Base-by-base conservation (phyloP, 2,888 invertebrate species). In the Plutella xylostella region DNA sequence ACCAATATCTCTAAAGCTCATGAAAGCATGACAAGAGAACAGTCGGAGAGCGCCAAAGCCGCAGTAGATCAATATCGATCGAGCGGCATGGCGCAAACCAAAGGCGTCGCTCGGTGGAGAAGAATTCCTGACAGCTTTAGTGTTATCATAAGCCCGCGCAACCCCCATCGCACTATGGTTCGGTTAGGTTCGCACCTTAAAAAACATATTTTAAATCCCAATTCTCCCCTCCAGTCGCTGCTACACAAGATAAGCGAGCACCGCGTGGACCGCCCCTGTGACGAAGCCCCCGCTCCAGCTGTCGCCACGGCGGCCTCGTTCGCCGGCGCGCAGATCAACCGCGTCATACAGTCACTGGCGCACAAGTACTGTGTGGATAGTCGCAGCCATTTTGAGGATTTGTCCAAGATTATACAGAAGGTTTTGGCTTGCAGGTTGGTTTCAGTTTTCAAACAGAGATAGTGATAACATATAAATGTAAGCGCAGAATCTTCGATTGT, bases 301-400 rank as follows among this genome's bases (percentile, higher is more conserved):
- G 74, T 80, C 55, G 69, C 79, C 1, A 84, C 83, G 51, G 74
- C 75, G 42, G 83, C 87, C 1, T 78, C 83, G 37, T 84, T 85
- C 61, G 80, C 86, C 52, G 87, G 87, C 38, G 87, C 87, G 21
- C 90, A 92, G 69, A 95, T 97, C 35, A 97, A 97, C 75, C 90
- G 93, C 67, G 93, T 94, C 42, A 97, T 98, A 58, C 97, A 98
- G 68, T 89, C 94, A 54, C 85, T 98, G 33, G 97, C 97, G 2
- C 96, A 96, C 70, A 94, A 95, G 65, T 98, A 98, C 75, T 96
- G 97, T 69, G 92, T 91, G 39, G 98, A 98, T 60, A 97, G 97
- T 67, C 95, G 95, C 69, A 91, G 92, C 4, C 93, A 96, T 6
- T 98, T 97, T 70, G 98, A 98, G 64, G 98, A 98, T 65, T 86